phyloP scores from a whole-genome alignment of 2,797 vertebrate species.

The Acanthurus tractus region DNA sequence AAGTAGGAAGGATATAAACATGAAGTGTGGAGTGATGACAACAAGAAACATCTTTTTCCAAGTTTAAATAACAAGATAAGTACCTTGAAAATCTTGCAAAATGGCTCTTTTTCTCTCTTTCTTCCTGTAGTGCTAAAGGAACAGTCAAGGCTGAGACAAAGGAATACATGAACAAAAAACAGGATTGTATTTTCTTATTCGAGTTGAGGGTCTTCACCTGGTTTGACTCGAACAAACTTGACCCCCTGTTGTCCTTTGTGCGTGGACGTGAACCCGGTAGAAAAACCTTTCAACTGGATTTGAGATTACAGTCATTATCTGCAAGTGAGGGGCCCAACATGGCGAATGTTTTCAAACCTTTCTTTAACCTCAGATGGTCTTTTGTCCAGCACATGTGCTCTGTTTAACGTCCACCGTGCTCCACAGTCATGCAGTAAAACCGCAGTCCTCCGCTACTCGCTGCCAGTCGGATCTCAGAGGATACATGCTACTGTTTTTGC shows the following conservation, averaged over 20 bases:
- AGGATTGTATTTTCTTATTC: too few relatives aligned
- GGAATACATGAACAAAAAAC: too few relatives aligned
- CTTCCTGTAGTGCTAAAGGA: too few relatives aligned
- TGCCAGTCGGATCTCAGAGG: not conserved
- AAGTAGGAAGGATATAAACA: too few relatives aligned
- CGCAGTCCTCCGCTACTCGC: not conserved
- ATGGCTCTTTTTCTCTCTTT: too few relatives aligned
- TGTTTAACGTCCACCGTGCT: not conserved
- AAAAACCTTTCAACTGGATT: not conserved
- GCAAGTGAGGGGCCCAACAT: not conserved
- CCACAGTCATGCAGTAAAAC: not conserved
- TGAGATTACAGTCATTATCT: slow-evolving; percentile 1
- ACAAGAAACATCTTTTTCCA: too few relatives aligned
- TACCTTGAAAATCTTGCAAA: too few relatives aligned
- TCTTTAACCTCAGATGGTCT: not conserved
- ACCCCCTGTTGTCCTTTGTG: not conserved
- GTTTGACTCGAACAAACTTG: not conserved
- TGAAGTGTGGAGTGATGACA: too few relatives aligned
- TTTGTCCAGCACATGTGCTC: not conserved
- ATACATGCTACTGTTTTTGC: not conserved
- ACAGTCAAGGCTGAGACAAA: too few relatives aligned
- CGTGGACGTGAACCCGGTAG: not conserved
- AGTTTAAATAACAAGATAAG: too few relatives aligned
- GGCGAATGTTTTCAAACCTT: not conserved
- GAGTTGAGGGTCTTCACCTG: too few relatives aligned